Conservation (phyloP, 2,113 vertebrate species). For the Polyodon spathula region DNA sequence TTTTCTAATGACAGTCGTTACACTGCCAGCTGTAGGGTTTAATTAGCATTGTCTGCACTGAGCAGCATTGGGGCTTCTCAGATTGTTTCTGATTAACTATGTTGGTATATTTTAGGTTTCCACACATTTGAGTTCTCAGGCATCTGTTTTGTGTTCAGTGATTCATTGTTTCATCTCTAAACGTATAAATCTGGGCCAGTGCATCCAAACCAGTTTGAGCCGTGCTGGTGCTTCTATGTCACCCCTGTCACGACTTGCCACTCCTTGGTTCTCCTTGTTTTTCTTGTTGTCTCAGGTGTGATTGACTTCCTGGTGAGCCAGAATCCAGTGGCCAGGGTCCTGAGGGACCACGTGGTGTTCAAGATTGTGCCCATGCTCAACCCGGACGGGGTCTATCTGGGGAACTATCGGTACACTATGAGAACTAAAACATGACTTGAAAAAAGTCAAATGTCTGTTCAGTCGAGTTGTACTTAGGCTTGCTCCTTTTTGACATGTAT, state of each 20-base stretch:
- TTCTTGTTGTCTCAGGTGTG: constrained; percentile 60
- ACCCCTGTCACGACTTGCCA: constrained; percentile 12
- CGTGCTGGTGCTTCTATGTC: too few relatives aligned
- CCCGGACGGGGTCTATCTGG: constrained; percentile 90
- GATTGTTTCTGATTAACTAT: too few relatives aligned
- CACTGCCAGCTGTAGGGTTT: constrained; percentile 40
- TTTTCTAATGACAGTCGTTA: constrained; percentile 39
- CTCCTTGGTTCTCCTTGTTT: constrained; percentile 8
- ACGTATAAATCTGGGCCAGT: too few relatives aligned
- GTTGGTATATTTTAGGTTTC: too few relatives aligned
- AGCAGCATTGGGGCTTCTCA: constrained; percentile 40
- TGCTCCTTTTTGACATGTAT: too few relatives aligned
- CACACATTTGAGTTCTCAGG: too few relatives aligned
- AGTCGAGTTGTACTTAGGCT: too few relatives aligned
- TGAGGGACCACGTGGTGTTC: constrained; percentile 88
- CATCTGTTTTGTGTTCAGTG: too few relatives aligned
- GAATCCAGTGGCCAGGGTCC: constrained; percentile 78
- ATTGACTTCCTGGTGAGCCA: constrained; percentile 94
- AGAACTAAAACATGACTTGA: too few relatives aligned
- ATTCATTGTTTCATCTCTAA: too few relatives aligned
- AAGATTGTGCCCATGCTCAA: constrained; percentile 98
- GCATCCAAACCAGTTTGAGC: too few relatives aligned
- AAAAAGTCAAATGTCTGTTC: too few relatives aligned
- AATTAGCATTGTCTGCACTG: constrained; percentile 52
- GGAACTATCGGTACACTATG: constrained; percentile 83